Percentiles rank a stretch among this genome's conserved stretches.
phyloP scores from a whole-genome alignment of 2,797 vertebrate species.

The Cryptoprocta ferox region DNA sequence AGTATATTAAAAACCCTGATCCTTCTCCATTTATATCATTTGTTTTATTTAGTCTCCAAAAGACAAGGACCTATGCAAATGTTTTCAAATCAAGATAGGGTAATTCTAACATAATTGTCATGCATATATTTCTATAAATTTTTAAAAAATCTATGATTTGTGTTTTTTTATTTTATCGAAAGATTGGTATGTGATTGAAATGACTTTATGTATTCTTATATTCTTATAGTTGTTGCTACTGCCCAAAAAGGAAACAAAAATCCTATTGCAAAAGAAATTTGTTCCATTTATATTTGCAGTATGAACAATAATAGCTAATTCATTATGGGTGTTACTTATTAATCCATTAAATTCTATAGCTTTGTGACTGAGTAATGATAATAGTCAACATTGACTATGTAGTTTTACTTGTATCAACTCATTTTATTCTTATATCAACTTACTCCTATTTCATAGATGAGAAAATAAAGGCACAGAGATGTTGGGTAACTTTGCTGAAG shows the following conservation, averaged over 20 bases:
- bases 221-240: conserved; percentile 12
- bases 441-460: background rate
- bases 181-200: conserved; percentile 1
- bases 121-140: background rate
- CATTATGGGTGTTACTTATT: background rate
- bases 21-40: background rate
- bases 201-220: background rate
- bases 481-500: background rate
- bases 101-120: conserved; percentile 30
- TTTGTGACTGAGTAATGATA: background rate
- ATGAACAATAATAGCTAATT: background rate
- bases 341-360: background rate
- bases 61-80: background rate
- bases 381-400: background rate
- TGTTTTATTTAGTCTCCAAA: conserved; percentile 33
- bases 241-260: conserved; percentile 19
- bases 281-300: background rate
- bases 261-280: background rate
- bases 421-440: background rate
- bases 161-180: conserved; percentile 49
- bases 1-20: background rate
- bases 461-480: background rate
- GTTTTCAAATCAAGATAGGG: conserved; percentile 29
- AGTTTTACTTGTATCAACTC: background rate
- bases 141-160: conserved; percentile 41